Percentiles rank a stretch among this genome's conserved stretches.
Evolutionary conservation across 1,140 invertebrate genomes (phyloP).

Genomic region (Drosophila bocqueti): DNA sequence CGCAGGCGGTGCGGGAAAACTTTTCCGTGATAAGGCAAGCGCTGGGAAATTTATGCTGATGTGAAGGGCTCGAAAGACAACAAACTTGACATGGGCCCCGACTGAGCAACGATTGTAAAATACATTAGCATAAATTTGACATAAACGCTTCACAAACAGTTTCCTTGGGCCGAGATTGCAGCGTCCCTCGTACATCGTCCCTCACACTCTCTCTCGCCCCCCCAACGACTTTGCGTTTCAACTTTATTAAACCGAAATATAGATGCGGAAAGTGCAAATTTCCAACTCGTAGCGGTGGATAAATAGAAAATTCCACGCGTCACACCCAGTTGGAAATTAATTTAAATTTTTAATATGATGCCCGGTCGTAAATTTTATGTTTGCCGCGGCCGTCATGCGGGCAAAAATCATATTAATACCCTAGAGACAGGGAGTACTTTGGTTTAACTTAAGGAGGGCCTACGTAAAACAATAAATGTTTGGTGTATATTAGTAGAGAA

Average conservation of each 20-base stretch:
- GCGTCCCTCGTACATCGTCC: slow-evolving; percentile 16
- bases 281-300: slow-evolving; percentile 56
- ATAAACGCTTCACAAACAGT: slow-evolving; percentile 81
- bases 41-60: slow-evolving; percentile 75
- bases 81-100: slow-evolving; percentile 55
- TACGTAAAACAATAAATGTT: background rate
- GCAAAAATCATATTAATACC: slow-evolving; percentile 27
- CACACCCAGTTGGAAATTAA: slow-evolving; percentile 70
- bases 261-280: slow-evolving; percentile 50
- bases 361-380: slow-evolving; percentile 64
- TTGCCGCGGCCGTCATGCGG: slow-evolving; percentile 22
- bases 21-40: slow-evolving; percentile 67
- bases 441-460: background rate
- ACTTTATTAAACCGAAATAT: slow-evolving; percentile 75
- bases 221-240: slow-evolving; percentile 67
- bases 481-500: no score
- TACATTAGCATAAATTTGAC: slow-evolving; percentile 85
- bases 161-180: slow-evolving; percentile 53
- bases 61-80: slow-evolving; percentile 64
- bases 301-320: slow-evolving; percentile 54
- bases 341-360: slow-evolving; percentile 77
- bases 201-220: background rate
- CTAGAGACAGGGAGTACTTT: slow-evolving; percentile 12
- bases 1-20: slow-evolving; percentile 53
- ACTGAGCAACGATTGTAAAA: slow-evolving; percentile 73